Base-by-base conservation (phyloP, 2,113 vertebrate genomes). In the Peromyscus californicus region DNA sequence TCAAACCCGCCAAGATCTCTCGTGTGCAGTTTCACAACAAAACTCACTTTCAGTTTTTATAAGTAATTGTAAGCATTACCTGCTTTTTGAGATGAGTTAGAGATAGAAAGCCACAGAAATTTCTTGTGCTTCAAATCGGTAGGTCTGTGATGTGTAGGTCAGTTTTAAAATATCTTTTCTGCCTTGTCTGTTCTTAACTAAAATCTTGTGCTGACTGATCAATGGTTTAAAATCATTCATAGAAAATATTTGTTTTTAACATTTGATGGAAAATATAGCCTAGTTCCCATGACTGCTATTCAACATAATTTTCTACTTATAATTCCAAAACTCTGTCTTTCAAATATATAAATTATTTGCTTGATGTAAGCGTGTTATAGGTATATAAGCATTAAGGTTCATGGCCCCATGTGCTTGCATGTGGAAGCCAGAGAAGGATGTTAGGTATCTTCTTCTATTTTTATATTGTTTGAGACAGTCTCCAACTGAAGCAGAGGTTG, bases 111-210 rank as follows among this genome's bases (percentile, higher is more conserved):
- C 0, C 12, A 75, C 12, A 31, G 6, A 72, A 39, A 26, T 15
- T 48, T 94, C 63, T 51, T 57, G 21, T 61, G 22, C 12, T 54
- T 85, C 19, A 87, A 94, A n/a, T 29, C 24, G 63, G 36, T 26
- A 63, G 29, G 15, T 5, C 5, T 85, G 7, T 57, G 33, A 67
- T 69, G 3, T 42, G 4, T 48, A n/a, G 21, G 2, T 87, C 24
- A 92, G 2, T 48, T 82, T 89, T 33, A 22, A 91, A 88, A 94
- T 83, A 1, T 48, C 15, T 95, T 90, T 79, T 90, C 17, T 83
- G 45, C 11, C 42, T 22, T 85, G 54, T 67, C 31, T 74, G 12
- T 3, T 36, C n/a, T 54, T 69, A 22, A 45, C 45, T 79, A 80
- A 85, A 76, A 95, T 69, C 22, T 76, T 42, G 0, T 82, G 36